phyloP scores from a whole-genome alignment of 37 sponge, comb jelly and placozoan genomes.

The Petrosia ficiformis region DNA sequence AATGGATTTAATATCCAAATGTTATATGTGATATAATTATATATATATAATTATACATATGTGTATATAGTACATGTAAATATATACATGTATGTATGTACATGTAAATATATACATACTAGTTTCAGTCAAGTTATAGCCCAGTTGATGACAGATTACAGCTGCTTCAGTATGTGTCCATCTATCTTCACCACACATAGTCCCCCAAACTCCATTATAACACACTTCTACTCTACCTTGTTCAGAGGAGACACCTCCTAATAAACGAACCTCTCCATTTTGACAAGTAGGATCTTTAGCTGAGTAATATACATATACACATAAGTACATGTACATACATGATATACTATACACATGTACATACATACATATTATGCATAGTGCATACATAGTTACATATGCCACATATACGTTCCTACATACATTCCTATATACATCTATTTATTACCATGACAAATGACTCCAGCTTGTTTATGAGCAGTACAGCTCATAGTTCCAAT shows the following conservation, averaged over 20 bases:
- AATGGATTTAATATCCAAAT: no score
- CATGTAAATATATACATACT: neutral
- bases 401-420: no score
- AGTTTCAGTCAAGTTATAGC: constrained; percentile 1
- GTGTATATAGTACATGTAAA: neutral
- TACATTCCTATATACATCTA: neutral
- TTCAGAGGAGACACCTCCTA: neutral
- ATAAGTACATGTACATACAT: no score
- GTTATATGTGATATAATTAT: no score
- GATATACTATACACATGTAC: no score
- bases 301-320: neutral
- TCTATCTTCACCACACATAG: constrained; percentile 21
- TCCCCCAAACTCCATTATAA: constrained; percentile 35
- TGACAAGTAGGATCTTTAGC: neutral
- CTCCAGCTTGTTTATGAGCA: neutral
- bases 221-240: constrained; percentile 33
- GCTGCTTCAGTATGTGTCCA: constrained; percentile 16
- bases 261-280: constrained; percentile 19
- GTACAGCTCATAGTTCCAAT: neutral
- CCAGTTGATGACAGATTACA: constrained; percentile 33
- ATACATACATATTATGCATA: no score
- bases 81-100: neutral
- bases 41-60: no score
- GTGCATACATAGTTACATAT: constrained; percentile 5
- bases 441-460: constrained; percentile 3